Base-by-base conservation (phyloP, 2,113 vertebrate genomes). In the Bos javanicus region DNA sequence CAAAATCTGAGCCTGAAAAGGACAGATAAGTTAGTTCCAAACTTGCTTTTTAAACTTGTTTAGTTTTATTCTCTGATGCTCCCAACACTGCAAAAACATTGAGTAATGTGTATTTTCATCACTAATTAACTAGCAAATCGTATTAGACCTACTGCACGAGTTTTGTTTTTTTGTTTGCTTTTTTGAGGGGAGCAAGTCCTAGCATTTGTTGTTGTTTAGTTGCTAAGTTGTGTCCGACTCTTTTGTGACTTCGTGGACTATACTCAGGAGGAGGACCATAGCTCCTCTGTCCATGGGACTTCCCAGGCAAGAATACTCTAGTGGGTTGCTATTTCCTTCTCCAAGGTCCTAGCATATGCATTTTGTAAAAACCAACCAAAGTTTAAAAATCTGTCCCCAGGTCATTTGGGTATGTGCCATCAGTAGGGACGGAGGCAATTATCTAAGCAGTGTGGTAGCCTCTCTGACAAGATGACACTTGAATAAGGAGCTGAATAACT, bases 31-130 rank as follows among this genome's bases (percentile, higher is more conserved):
- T 6, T 85, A 90, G 21, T 93, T 48, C 8, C 36, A 80, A 95
- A 94, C 48, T 84, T 96, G n/a, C 54, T 54, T 95, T 94, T 92
- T 92, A 96, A 87, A 67, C 16, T 97, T 78, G 80, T 39, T 89
- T 76, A 90, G 8, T 33, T 60, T 78, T 91, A 90, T 67, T 94
- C 3, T 57, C 19, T 84, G 48, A 36, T 87, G 16, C 2, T 83
- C 7, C 26, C 7, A 90, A 87, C 11, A 92, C 23, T 2, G 90
- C 2, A 25, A 74, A 97, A 94, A 48, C 7, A 7, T 84, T 81
- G 74, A 84, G 28, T 25, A 94, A 95, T 1, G 2, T 78, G 2
- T 56, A 78, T 74, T 96, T 91, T 89, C 19, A 93, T 91, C 33
- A 94, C 15, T 74, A 92, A 59, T 86, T 87, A 94, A 87, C 39